These are phyloP conservation scores for Anabacerthia variegaticeps DNA, from an alignment of 2,797 vertebrate genomes.

Conservation along the genomic window DNA sequence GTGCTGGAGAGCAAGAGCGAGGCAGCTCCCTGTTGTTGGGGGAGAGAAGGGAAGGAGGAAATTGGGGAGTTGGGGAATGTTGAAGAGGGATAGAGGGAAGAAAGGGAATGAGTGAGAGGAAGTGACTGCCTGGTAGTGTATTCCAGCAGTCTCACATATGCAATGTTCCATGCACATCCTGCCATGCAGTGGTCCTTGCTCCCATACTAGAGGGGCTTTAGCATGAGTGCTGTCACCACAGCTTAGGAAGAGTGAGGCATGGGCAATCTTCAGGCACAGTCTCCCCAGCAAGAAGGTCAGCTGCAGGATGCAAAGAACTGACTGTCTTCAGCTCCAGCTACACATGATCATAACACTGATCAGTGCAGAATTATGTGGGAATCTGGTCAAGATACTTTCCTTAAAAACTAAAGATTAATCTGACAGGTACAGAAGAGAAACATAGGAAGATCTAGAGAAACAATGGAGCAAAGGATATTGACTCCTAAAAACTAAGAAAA, in stretches of 20 bases:
- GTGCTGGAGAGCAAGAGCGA: not conserved
- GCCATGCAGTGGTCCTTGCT: not conserved
- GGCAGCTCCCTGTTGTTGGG: constrained; percentile 40
- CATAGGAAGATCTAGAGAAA: not conserved
- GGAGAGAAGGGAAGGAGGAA: fast-evolving
- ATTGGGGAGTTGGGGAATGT: fast-evolving
- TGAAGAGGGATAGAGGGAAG: not conserved
- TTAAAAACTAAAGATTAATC: not conserved
- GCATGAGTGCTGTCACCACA: fast-evolving
- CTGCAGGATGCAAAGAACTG: not conserved
- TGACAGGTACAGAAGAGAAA: not conserved
- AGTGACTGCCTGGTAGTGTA: not conserved
- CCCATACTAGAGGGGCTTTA: not conserved
- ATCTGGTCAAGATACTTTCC: not conserved
- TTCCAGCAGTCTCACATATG: not conserved
- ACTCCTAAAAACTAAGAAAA: not conserved
- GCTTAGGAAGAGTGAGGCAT: not conserved
- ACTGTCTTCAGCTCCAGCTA: not conserved
- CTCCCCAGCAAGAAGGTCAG: not conserved
- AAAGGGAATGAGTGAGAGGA: not conserved
- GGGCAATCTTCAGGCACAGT: not conserved
- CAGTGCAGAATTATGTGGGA: not conserved
- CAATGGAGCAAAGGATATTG: not conserved
- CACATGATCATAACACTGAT: not conserved
- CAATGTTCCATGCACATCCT: not conserved